phyloP scores from a whole-genome alignment of 1,140 invertebrate genomes.

The Centruroides sculpturatus region DNA sequence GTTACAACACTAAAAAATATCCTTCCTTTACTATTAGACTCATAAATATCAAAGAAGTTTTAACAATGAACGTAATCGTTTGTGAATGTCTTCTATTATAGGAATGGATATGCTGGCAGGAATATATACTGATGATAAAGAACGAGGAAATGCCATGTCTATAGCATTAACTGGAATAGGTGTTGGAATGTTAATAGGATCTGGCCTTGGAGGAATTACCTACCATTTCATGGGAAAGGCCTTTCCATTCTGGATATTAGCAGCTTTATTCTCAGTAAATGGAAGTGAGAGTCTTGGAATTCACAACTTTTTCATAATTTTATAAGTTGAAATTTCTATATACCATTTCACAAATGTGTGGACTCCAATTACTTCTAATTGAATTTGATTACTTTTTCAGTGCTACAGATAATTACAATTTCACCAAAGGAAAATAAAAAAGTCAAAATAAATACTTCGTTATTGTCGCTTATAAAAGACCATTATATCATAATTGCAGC shows the following conservation, averaged over 20 bases:
- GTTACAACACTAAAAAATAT: too few species aligned
- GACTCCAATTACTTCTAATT: too few species aligned
- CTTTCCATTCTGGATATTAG: constrained; percentile 87
- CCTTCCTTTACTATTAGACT: too few species aligned
- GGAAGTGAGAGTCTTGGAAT: constrained; percentile 53
- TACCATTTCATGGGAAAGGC: constrained; percentile 96
- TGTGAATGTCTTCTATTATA: constrained; percentile 18
- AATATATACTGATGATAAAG: constrained; percentile 80
- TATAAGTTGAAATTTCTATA: background rate
- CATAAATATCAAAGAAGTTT: too few species aligned
- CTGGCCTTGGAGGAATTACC: constrained; percentile 92
- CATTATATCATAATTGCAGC: constrained; percentile 77
- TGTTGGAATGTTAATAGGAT: constrained; percentile 83
- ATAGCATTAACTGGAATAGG: constrained; percentile 91
- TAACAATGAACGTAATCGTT: too few species aligned
- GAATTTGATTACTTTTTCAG: constrained; percentile 32
- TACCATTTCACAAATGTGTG: too few species aligned
- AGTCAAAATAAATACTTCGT: constrained; percentile 73
- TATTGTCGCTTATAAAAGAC: constrained; percentile 77
- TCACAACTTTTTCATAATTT: too few species aligned
- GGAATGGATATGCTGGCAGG: constrained; percentile 98
- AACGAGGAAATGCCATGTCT: constrained; percentile 95
- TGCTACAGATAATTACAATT: constrained; percentile 84
- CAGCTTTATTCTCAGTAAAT: constrained; percentile 78
- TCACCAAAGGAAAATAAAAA: constrained; percentile 83